These are phyloP conservation scores for Lapara coniferarum DNA, from an alignment of 2,888 invertebrate genomes.

Conservation along the genomic window DNA sequence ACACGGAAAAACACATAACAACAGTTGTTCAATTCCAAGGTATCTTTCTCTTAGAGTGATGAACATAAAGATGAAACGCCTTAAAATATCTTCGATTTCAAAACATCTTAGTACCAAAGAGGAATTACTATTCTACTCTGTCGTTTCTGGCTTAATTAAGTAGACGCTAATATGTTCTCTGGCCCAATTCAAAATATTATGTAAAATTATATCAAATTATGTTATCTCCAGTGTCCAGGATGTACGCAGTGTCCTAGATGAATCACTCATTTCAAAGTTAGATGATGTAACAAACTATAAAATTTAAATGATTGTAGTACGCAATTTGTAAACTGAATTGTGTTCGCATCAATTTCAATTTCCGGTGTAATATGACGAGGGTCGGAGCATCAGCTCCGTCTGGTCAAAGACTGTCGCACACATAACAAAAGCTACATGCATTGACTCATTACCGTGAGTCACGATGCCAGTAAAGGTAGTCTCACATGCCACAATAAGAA, in stretches of 20 bases:
- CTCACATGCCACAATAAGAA: neutral
- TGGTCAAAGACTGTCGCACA: neutral
- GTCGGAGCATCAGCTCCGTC: neutral
- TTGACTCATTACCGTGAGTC: neutral
- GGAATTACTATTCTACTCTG: too few species aligned
- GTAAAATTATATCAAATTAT: too few species aligned
- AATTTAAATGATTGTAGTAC: neutral
- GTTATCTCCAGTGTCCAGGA: too few species aligned
- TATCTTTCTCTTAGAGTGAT: neutral
- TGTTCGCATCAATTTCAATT: neutral
- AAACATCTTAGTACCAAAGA: too few species aligned
- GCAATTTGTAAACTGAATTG: neutral
- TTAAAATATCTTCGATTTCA: too few species aligned
- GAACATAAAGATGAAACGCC: neutral
- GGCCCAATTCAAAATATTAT: too few species aligned
- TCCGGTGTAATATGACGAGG: neutral
- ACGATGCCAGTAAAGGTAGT: neutral
- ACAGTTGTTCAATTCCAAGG: too few species aligned
- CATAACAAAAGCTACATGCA: neutral
- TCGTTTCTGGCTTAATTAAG: too few species aligned
- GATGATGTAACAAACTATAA: too few species aligned
- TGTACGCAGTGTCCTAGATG: slow-evolving; percentile 3
- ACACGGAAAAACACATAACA: too few species aligned
- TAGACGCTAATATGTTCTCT: too few species aligned
- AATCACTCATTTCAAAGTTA: neutral